phyloP scores from a whole-genome alignment of 2,797 vertebrate genomes.

The Lagorchestes hirsutus region DNA sequence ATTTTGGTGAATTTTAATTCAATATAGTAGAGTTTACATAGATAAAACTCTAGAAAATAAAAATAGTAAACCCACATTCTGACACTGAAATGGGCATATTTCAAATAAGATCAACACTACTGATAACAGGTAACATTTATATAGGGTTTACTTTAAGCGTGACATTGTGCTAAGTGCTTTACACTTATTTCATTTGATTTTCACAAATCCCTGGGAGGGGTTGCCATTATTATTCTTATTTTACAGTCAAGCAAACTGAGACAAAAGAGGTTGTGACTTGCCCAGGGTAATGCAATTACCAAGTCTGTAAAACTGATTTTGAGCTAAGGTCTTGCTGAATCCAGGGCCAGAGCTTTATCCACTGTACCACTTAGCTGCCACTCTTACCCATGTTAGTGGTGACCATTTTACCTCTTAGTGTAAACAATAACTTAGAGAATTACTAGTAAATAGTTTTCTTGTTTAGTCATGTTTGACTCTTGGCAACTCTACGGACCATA shows the following conservation, averaged over 20 bases:
- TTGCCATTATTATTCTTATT: neutral
- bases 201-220: neutral
- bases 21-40: neutral
- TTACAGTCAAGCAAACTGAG: neutral
- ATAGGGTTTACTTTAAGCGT: neutral
- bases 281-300: neutral
- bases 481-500: neutral
- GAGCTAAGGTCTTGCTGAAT: neutral
- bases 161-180: neutral
- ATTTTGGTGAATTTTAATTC: neutral
- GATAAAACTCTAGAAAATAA: neutral
- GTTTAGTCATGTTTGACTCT: neutral
- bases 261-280: neutral
- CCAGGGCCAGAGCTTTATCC: neutral
- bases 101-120: neutral
- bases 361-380: neutral
- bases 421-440: neutral
- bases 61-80: neutral
- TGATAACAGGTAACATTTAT: neutral
- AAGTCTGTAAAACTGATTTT: neutral
- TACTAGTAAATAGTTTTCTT: neutral
- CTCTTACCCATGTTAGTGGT: neutral
- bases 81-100: neutral
- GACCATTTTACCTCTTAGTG: neutral
- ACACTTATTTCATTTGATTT: neutral